A percentile compares a stretch with the other conserved stretches of the same genome.
phyloP scores from a whole-genome alignment of 2,113 vertebrate genomes.

The Melanerpes aurifrons region DNA sequence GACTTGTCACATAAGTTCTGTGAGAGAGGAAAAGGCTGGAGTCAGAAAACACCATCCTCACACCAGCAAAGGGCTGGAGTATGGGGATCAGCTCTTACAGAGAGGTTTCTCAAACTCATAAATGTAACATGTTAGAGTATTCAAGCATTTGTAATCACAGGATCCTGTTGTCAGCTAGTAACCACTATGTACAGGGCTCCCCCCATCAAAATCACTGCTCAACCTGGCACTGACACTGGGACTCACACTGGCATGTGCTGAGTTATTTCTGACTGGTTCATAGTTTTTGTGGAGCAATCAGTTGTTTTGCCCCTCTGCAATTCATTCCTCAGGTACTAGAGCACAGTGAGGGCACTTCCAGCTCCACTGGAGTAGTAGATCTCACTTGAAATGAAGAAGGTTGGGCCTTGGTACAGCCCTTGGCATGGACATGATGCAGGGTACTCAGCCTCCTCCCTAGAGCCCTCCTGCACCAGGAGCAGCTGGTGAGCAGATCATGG shows the following conservation, averaged over 20 bases:
- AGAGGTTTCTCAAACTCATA: not conserved
- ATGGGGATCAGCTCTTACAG: not conserved
- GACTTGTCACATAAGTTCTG: not conserved
- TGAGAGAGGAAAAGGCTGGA: not conserved
- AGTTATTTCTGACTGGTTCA: not conserved
- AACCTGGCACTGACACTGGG: not conserved
- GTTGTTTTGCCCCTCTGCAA: not conserved
- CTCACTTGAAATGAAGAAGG: fast-evolving
- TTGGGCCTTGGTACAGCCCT: not conserved
- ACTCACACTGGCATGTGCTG: not conserved
- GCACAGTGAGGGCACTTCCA: not conserved
- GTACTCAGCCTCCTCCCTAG: not conserved
- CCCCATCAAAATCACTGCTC: not conserved
- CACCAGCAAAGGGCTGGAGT: not conserved
- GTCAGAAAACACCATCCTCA: not conserved
- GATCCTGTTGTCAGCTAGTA: not conserved
- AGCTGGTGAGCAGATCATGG: slow-evolving; percentile 45
- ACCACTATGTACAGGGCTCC: not conserved
- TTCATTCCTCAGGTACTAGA: fast-evolving
- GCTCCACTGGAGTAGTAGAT: not conserved
- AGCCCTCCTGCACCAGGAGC: not conserved
- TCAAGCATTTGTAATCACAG: not conserved
- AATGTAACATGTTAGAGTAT: not conserved
- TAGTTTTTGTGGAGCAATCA: not conserved
- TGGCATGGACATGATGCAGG: fast-evolving